phyloP scores from a whole-genome alignment of 2,888 invertebrate genomes.

The Conops quadrifasciatus region DNA sequence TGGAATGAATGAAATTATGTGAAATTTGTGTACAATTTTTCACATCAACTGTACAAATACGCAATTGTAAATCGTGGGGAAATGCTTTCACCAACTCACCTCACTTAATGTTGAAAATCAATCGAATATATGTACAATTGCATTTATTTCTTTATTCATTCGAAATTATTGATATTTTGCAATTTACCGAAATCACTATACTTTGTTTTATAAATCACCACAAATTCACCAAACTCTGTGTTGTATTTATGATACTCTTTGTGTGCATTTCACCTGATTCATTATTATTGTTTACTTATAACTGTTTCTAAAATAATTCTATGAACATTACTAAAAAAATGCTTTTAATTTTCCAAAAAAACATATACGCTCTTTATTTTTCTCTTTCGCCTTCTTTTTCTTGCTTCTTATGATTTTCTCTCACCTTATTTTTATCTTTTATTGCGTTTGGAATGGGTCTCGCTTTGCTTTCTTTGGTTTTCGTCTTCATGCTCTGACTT shows the following conservation, averaged over 20 bases:
- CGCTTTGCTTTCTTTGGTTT: constrained; percentile 33
- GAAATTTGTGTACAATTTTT: too few species aligned
- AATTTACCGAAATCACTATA: too few species aligned
- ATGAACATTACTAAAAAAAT: too few species aligned
- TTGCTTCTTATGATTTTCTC: constrained; percentile 20
- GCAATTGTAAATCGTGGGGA: constrained; percentile 9
- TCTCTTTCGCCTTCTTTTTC: constrained; percentile 24
- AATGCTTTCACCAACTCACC: constrained; percentile 10
- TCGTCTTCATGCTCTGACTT: constrained; percentile 9
- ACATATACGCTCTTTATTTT: constrained; percentile 30
- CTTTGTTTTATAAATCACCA: neutral
- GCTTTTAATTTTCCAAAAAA: constrained; percentile 20
- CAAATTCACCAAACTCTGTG: constrained; percentile 16
- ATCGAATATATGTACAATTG: neutral
- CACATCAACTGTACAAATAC: too few species aligned
- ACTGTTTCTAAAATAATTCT: neutral
- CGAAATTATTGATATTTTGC: too few species aligned
- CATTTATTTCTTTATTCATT: too few species aligned
- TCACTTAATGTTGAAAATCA: neutral
- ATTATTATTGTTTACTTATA: neutral
- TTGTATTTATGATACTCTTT: constrained; percentile 7
- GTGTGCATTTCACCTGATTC: neutral
- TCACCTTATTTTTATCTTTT: constrained; percentile 1
- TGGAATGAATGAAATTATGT: too few species aligned
- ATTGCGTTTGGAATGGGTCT: constrained; percentile 10